Conservation (phyloP, 2,888 invertebrate species). For the Drosophila neotestacea region DNA sequence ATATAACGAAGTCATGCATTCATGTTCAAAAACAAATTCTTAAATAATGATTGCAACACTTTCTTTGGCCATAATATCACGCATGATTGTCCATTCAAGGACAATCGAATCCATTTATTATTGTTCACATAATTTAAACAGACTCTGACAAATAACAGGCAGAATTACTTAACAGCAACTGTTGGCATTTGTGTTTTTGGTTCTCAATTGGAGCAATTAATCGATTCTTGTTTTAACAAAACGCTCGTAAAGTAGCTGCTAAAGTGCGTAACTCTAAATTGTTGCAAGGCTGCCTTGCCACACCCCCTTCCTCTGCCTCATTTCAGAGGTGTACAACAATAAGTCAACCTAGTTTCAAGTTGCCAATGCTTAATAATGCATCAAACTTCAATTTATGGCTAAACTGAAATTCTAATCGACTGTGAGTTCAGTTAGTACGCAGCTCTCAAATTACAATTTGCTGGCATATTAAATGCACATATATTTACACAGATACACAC, state of each 20-base stretch:
- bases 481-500: conserved; percentile 14
- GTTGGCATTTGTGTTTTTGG: conserved; percentile 34
- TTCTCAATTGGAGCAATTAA: conserved; percentile 68
- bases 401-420: conserved; percentile 74
- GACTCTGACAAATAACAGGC: conserved; percentile 72
- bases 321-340: conserved; percentile 24
- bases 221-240: conserved; percentile 66
- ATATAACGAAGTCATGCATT: conserved; percentile 17
- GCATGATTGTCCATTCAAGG: conserved; percentile 24
- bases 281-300: conserved; percentile 17
- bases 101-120: conserved; percentile 2
- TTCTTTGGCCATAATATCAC: conserved; percentile 29
- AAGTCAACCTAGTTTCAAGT: conserved; percentile 64
- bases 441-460: conserved; percentile 68
- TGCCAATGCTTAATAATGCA: conserved; percentile 57
- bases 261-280: conserved; percentile 43
- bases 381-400: conserved; percentile 64
- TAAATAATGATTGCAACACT: conserved; percentile 27
- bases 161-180: conserved; percentile 69
- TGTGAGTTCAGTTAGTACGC: conserved; percentile 44
- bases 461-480: conserved; percentile 60
- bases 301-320: background rate
- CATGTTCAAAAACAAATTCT: conserved; percentile 16
- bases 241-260: conserved; percentile 14
- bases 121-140: conserved; percentile 72